These are phyloP conservation scores for Heliconius nattereri DNA, from an alignment of 1,140 invertebrate species.

Conservation along the genomic window DNA sequence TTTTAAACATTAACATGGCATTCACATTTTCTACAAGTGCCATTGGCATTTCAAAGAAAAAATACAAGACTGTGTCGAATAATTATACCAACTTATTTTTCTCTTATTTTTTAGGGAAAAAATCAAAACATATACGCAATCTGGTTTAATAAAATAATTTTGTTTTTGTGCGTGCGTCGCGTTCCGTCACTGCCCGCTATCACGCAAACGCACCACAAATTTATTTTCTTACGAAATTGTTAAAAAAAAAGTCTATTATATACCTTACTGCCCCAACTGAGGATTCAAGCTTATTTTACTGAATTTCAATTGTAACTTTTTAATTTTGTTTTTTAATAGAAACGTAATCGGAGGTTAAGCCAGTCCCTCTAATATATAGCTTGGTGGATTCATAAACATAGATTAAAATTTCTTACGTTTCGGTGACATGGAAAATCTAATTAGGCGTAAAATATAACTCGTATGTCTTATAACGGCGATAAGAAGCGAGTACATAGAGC, in stretches of 20 bases:
- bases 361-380: constrained; percentile 63
- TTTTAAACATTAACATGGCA: constrained; percentile 33
- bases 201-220: constrained; percentile 57
- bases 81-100: constrained; percentile 35
- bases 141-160: constrained; percentile 80
- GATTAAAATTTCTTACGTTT: constrained; percentile 56
- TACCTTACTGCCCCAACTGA: constrained; percentile 30
- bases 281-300: background rate
- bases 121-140: constrained; percentile 72
- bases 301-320: background rate
- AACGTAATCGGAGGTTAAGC: constrained; percentile 46
- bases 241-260: constrained; percentile 23
- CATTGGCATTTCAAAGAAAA: constrained; percentile 33
- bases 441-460: constrained; percentile 46
- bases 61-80: constrained; percentile 33
- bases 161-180: constrained; percentile 67
- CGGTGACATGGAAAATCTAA: constrained; percentile 59
- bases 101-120: constrained; percentile 45
- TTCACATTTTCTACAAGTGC: constrained; percentile 35
- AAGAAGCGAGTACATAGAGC: constrained; percentile 19
- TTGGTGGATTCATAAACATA: constrained; percentile 62
- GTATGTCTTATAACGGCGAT: constrained; percentile 33
- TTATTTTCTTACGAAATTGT: constrained; percentile 22
- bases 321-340: constrained; percentile 43
- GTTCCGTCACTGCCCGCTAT: constrained; percentile 56